Base-by-base conservation (phyloP, 2,797 vertebrate genomes). In the Vipera latastei region DNA sequence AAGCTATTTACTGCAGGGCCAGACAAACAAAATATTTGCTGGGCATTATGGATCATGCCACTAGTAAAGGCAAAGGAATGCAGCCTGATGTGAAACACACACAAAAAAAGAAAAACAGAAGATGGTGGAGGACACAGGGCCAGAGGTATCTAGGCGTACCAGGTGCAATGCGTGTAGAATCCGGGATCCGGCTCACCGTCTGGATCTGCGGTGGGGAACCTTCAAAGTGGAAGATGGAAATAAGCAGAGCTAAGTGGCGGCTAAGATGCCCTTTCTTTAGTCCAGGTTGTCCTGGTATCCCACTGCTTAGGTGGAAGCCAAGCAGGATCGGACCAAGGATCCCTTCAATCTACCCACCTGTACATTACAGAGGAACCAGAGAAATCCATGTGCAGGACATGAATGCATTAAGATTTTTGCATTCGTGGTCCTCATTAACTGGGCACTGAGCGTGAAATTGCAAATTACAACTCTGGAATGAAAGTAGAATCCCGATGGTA, bases 151-250 rank as follows among this genome's bases (percentile, higher is more conserved):
- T 28, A 22, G n/a, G 55, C 4, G 4, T 89, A 94, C 93, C 93
- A 89, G 93, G 91, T 12, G 91, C 69, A 3, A 92, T 32, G 5
- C 93, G 91, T 57, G 93, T 90, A 6, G 93, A 92, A 44, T 94
- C 92, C 9, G 90, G 63, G 26, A 90, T 91, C 51, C 93, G 90
- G 14, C 73, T 28, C 25, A 91, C 93, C 0, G 73, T 25, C 48
- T 90, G 92, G 89, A 91, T 91, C 89, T 94, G 93, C 4, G 93
- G 89, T 0, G 91, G 93, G 11, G 93, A 94, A 32, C 91, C 91
- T 92, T 51, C 44, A 38, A 3, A 20, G 13, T 9, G 16, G 51
- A 28, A 61, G 73, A 13, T 32, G 2, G 12, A 26, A 87, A 59
- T 0, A 2, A 83, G 18, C 20, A 48, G 44, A 5, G 12, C 44